Evolutionary conservation across 1,140 invertebrate species (phyloP).

Genomic region (Epicauta chinensis): DNA sequence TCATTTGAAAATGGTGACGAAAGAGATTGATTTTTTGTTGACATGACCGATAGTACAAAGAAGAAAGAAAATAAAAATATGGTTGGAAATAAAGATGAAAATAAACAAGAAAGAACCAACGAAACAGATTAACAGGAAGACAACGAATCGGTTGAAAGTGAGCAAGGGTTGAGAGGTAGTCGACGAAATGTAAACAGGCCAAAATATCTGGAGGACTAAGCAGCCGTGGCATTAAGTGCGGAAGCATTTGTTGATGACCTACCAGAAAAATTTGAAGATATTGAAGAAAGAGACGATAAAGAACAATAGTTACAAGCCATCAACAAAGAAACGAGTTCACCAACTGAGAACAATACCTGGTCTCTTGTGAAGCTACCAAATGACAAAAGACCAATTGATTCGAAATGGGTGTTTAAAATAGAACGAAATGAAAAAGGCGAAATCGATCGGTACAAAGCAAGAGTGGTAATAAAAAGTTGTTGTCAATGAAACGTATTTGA

Average conservation of each 20-base stretch:
- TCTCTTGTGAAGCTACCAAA: constrained; percentile 24
- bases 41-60: background rate
- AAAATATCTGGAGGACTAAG: constrained; percentile 4
- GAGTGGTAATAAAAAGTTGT: constrained; percentile 41
- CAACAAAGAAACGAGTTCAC: constrained; percentile 28
- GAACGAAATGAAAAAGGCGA: constrained; percentile 30
- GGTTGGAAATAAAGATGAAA: background rate
- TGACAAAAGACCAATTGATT: constrained; percentile 21
- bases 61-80: background rate
- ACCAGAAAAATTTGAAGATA: background rate
- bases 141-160: background rate
- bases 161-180: too few species aligned
- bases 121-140: background rate
- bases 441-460: constrained; percentile 38
- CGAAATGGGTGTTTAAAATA: constrained; percentile 35
- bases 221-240: background rate
- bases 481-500: constrained; percentile 35
- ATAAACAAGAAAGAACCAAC: background rate
- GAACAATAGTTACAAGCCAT: constrained; percentile 38
- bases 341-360: constrained; percentile 37
- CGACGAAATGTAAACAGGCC: too few species aligned
- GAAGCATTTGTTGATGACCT: constrained; percentile 2
- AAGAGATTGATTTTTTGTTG: too few species aligned
- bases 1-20: background rate
- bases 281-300: background rate